Percentiles rank a stretch among this genome's conserved stretches.
Evolutionary conservation across 1,140 invertebrate species (phyloP).

Genomic region (Scaptomyza pallida): DNA sequence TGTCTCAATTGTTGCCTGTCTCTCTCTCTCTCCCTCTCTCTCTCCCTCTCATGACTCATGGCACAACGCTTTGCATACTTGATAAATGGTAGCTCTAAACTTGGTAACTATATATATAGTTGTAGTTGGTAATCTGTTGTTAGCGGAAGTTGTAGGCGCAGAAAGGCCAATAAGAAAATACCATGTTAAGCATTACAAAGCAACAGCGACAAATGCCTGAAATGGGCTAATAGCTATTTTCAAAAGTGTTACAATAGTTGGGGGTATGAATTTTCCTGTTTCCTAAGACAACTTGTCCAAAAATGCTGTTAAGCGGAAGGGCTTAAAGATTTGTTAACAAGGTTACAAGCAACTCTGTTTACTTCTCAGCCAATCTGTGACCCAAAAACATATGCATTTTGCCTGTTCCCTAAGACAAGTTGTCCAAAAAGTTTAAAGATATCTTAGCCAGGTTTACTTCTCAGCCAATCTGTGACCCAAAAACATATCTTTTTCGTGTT

Average conservation of each 20-base stretch:
- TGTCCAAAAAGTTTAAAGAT: too few relatives aligned
- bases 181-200: conserved; percentile 28
- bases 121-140: conserved; percentile 23
- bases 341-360: too few relatives aligned
- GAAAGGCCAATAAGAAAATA: conserved; percentile 52
- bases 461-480: too few relatives aligned
- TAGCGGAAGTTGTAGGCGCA: conserved; percentile 70
- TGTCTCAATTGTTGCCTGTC: conserved; percentile 35
- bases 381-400: background rate
- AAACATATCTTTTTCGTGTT: too few relatives aligned
- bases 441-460: too few relatives aligned
- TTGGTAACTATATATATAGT: conserved; percentile 13
- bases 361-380: background rate
- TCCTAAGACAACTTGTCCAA: too few relatives aligned
- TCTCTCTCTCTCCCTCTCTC: conserved; percentile 5
- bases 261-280: too few relatives aligned
- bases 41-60: conserved; percentile 62
- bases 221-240: background rate
- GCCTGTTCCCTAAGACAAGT: too few relatives aligned
- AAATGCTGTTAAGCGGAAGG: too few relatives aligned
- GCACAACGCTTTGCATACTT: conserved; percentile 39
- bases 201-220: background rate
- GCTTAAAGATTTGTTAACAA: too few relatives aligned
- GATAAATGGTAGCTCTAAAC: conserved; percentile 23
- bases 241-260: background rate